Conservation (phyloP, 1,140 invertebrate genomes). For the Papilio dardanus region DNA sequence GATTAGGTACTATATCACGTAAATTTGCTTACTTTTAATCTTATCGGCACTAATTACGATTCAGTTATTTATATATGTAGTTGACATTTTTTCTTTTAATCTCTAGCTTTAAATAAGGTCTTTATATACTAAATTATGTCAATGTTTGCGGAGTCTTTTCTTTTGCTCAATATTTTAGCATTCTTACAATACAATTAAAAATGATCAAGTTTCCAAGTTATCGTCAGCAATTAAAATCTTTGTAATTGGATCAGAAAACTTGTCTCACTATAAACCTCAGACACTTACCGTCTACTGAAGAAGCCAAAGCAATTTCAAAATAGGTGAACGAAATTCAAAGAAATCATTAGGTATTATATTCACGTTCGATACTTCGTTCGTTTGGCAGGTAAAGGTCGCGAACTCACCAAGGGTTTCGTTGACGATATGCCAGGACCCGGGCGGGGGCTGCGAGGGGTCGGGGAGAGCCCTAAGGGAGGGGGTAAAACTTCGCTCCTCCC, state of each 20-base stretch:
- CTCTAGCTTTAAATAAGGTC: background rate
- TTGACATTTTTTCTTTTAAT: background rate
- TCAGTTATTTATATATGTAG: background rate
- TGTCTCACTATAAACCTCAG: background rate
- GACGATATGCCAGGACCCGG: conserved; percentile 62
- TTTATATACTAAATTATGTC: no score
- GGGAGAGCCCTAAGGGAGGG: conserved; percentile 39
- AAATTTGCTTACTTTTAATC: background rate
- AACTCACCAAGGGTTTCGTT: conserved; percentile 68
- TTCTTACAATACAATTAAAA: no score
- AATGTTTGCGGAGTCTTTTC: no score
- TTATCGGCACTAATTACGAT: background rate
- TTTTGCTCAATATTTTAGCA: no score
- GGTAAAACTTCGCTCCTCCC: conserved; percentile 48
- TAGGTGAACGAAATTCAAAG: conserved; percentile 22
- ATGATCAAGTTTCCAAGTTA: no score
- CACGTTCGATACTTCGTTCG: conserved; percentile 60
- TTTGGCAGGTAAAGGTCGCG: conserved; percentile 69
- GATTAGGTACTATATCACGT: background rate
- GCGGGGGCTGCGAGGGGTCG: conserved; percentile 44
- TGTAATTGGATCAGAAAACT: background rate
- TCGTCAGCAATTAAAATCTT: background rate
- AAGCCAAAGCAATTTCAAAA: conserved; percentile 4
- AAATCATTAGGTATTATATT: conserved; percentile 36
- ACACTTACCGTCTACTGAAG: background rate